A percentile compares a stretch with the other conserved stretches of the same genome.
Conservation (phyloP, 2,113 vertebrate species). For the Pangasianodon hypophthalmus region DNA sequence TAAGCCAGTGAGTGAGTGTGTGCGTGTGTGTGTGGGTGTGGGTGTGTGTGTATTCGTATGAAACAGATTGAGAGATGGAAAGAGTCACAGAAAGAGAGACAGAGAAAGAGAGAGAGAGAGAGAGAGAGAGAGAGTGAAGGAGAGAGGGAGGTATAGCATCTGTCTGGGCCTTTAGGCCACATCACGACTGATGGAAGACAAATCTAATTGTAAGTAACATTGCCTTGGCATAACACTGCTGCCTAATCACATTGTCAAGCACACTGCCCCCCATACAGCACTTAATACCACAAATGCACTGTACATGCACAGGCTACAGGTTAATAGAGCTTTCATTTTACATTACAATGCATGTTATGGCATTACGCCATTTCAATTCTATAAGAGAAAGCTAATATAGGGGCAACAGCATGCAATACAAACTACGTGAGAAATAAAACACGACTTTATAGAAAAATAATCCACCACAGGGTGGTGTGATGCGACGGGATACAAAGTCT, state of each 20-base stretch:
- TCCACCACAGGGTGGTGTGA: not conserved
- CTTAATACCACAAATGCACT: constrained; percentile 22
- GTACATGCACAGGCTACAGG: constrained; percentile 13
- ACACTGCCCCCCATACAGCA: constrained; percentile 25
- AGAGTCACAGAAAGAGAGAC: not conserved
- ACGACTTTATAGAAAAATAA: not conserved
- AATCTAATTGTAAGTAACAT: constrained; percentile 51
- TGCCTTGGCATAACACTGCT: constrained; percentile 46
- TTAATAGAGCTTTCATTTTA: constrained; percentile 30
- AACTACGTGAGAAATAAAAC: not conserved
- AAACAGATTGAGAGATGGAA: constrained; percentile 10
- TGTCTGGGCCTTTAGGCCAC: constrained; percentile 45
- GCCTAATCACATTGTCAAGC: constrained; percentile 39
- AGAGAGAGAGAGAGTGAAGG: not conserved
- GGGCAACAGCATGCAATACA: not conserved
- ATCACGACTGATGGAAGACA: constrained; percentile 47
- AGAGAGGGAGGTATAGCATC: constrained; percentile 1
- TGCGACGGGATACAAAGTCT: too few relatives aligned
- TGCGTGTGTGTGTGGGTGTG: constrained; percentile 32
- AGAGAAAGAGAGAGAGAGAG: not conserved
- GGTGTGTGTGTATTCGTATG: not conserved
- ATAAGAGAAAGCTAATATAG: constrained; percentile 14
- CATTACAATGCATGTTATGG: not conserved
- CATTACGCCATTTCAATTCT: constrained; percentile 15
- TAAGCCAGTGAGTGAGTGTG: constrained; percentile 45